A percentile compares a stretch with the other conserved stretches of the same genome.
phyloP scores from a whole-genome alignment of 2,888 invertebrate genomes.

The Aricia artaxerxes region DNA sequence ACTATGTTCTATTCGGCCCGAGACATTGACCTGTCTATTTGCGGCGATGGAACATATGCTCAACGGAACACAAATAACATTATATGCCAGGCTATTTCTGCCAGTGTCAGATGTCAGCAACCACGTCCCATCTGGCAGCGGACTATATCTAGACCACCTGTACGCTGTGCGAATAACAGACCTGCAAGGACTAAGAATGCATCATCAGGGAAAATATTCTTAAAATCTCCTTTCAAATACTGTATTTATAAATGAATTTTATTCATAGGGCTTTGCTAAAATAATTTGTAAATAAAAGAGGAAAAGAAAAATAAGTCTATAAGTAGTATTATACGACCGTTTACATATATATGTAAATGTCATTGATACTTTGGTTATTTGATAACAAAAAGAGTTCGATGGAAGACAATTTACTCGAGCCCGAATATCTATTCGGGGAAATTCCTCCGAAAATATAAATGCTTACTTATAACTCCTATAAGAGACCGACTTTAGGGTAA shows the following conservation, averaged over 20 bases:
- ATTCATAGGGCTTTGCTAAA: not conserved
- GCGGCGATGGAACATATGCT: constrained; percentile 50
- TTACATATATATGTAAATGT: constrained; percentile 19
- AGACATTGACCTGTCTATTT: constrained; percentile 76
- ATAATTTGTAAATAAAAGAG: not conserved
- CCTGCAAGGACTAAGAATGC: not conserved
- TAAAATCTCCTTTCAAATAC: not conserved
- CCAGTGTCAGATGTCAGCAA: constrained; percentile 43
- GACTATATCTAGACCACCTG: constrained; percentile 20
- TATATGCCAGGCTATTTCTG: constrained; percentile 68
- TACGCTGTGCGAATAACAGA: not conserved
- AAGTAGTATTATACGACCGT: not conserved
- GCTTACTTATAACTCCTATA: not conserved
- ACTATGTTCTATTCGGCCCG: constrained; percentile 52
- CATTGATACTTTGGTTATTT: constrained; percentile 6
- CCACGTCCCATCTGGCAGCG: constrained; percentile 30
- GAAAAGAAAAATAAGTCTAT: not conserved
- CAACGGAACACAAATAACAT: constrained; percentile 47
- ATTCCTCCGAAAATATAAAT: constrained; percentile 9
- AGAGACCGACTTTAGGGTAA: not conserved
- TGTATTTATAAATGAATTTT: not conserved
- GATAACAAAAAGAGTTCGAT: constrained; percentile 9
- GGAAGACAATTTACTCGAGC: not conserved
- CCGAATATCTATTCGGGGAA: not conserved
- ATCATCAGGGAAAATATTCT: not conserved